Conservation (phyloP, 2,797 vertebrate species). For the Parambassis ranga region DNA sequence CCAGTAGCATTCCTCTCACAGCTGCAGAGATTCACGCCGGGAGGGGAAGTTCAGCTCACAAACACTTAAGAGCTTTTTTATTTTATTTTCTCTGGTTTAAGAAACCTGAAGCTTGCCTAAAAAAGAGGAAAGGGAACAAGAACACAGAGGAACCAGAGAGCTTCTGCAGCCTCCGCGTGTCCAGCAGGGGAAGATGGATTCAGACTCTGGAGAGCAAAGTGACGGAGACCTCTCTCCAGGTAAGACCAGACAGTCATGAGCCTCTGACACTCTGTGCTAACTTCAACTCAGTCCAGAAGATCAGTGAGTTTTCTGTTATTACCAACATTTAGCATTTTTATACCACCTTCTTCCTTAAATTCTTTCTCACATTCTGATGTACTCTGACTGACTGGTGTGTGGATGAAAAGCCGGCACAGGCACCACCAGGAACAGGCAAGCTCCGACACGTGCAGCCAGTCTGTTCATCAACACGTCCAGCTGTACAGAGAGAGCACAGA, state of each 20-base stretch:
- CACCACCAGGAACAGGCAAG: conserved; percentile 64
- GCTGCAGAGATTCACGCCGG: conserved; percentile 64
- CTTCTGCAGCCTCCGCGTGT: conserved; percentile 53
- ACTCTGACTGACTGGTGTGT: conserved; percentile 1
- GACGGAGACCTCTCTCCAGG: conserved; percentile 92
- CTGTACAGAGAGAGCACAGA: conserved; percentile 2
- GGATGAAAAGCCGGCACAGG: conserved; percentile 51
- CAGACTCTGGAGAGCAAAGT: conserved; percentile 95
- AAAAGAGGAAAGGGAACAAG: conserved; percentile 38
- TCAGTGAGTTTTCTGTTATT: not conserved
- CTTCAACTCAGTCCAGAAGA: not conserved
- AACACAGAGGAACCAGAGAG: conserved; percentile 41
- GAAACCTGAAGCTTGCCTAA: conserved; percentile 19
- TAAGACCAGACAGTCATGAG: conserved; percentile 60
- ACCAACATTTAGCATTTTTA: not conserved
- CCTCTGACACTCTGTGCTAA: too few species aligned
- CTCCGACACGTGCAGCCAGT: conserved; percentile 66
- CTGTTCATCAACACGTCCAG: conserved; percentile 65
- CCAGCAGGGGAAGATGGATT: conserved; percentile 87
- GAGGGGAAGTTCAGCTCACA: conserved; percentile 53
- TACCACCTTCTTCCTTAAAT: too few species aligned
- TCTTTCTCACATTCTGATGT: too few species aligned
- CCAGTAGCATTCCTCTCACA: conserved; percentile 71
- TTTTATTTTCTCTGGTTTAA: conserved; percentile 8
- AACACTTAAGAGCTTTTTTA: not conserved